These are phyloP conservation scores for Drosophila simulans DNA, from an alignment of 1,140 invertebrate genomes.

Conservation along the genomic window DNA sequence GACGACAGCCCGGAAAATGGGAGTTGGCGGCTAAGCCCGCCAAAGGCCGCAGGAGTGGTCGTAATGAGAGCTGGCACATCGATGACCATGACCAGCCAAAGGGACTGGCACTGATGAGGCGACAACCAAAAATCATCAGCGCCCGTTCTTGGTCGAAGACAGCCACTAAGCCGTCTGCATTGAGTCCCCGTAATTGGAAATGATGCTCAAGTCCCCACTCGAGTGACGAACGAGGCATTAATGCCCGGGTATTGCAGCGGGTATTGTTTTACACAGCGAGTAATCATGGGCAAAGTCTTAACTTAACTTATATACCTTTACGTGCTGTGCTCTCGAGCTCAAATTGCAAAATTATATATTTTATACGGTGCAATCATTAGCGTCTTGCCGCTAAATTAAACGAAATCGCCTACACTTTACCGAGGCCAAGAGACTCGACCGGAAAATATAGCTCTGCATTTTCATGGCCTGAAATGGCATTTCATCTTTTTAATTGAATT, in stretches of 20 bases:
- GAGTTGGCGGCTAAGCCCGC: conserved; percentile 54
- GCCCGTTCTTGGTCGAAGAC: conserved; percentile 26
- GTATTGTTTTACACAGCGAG: conserved; percentile 16
- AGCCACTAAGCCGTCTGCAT: conserved; percentile 34
- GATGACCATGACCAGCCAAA: conserved; percentile 56
- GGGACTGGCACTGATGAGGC: conserved; percentile 15
- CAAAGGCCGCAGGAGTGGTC: conserved; percentile 38
- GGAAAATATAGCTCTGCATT: conserved; percentile 35
- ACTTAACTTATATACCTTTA: too few relatives aligned
- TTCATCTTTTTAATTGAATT: conserved; percentile 84
- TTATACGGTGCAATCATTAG: conserved; percentile 38
- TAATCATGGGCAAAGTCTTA: not conserved
- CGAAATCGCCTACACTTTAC: conserved; percentile 63
- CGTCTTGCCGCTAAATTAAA: conserved; percentile 68
- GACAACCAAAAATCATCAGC: conserved; percentile 49
- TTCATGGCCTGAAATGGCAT: conserved; percentile 73
- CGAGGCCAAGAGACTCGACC: conserved; percentile 36
- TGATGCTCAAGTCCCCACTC: conserved; percentile 69
- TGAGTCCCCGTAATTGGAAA: conserved; percentile 66
- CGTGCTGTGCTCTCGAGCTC: too few relatives aligned
- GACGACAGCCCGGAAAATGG: conserved; percentile 58
- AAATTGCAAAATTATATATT: conserved; percentile 1
- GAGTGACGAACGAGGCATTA: conserved; percentile 60
- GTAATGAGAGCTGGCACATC: conserved; percentile 54
- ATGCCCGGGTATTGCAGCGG: conserved; percentile 41